Conservation (phyloP, 2,797 vertebrate species). For the Odontamblyopus rebecca region DNA sequence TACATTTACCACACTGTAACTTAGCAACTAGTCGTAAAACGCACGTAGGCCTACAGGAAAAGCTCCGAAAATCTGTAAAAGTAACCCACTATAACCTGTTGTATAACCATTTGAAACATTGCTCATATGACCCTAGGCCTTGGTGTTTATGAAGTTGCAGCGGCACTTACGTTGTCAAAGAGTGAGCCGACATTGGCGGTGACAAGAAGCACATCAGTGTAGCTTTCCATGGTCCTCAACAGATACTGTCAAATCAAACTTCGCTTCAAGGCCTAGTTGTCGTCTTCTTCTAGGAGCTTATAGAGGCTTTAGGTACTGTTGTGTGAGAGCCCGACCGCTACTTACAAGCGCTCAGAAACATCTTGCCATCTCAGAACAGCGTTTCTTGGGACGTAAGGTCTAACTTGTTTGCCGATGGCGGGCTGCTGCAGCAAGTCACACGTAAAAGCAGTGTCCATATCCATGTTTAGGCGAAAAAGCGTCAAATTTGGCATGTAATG, state of each 20-base stretch:
- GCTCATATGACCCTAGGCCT: too few relatives aligned
- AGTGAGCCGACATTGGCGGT: slow-evolving; percentile 85
- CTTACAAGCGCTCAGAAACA: slow-evolving; percentile 17
- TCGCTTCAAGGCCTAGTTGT: slow-evolving; percentile 19
- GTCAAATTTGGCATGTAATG: slow-evolving; percentile 7
- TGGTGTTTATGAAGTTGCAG: neutral
- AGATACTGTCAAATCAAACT: neutral
- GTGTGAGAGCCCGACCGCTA: slow-evolving; percentile 14
- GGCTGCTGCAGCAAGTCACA: slow-evolving; percentile 19
- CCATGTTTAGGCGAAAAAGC: slow-evolving; percentile 38
- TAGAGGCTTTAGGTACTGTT: slow-evolving; percentile 27
- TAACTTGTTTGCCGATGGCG: slow-evolving; percentile 37
- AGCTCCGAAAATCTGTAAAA: neutral
- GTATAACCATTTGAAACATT: neutral
- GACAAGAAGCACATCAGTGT: slow-evolving; percentile 77
- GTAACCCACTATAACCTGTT: neutral
- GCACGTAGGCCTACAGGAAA: neutral
- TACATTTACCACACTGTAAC: neutral
- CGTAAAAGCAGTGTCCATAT: slow-evolving; percentile 27
- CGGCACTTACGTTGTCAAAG: slow-evolving; percentile 81
- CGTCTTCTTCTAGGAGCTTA: slow-evolving; percentile 38
- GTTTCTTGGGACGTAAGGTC: slow-evolving; percentile 24
- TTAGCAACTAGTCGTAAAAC: neutral
- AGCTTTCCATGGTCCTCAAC: slow-evolving; percentile 70
- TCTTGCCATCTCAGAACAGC: slow-evolving; percentile 38